Base-by-base conservation (phyloP, 2,888 invertebrate genomes). In the Archips crataeganus region DNA sequence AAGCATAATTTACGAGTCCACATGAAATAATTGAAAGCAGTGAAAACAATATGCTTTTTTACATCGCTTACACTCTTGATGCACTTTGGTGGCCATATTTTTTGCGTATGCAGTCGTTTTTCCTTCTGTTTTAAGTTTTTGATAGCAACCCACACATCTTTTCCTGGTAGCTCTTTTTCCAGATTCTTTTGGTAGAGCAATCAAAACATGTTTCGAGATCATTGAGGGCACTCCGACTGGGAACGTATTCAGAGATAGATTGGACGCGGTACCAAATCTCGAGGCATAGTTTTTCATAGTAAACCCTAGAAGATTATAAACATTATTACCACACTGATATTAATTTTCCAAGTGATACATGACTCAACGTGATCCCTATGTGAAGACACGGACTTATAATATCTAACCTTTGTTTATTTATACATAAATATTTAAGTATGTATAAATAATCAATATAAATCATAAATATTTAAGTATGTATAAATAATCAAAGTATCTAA, bases 101-200 rank as follows among this genome's bases (percentile, higher is more conserved):
- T 11, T 36, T 10, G 61, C 61, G 61, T 62, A 36, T 62, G 39
- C 62, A 13, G 62, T 62, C 42, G 62, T 15, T 32, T 62, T 62
- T 39, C 62, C 62, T 36, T 39, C 62, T 62, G 62, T 13, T 36
- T 36, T 62, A 62, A 62, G 62, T 62, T 62, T 62, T 39, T 62
- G 11, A 62, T 36, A 62, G 39, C 42, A 62, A 36, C 62, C 61
- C 61, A 61, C 61, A 61, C 61, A 61, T 61, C 61, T 61, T 61
- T 11, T 61, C 36, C 61, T 61, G 34, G 61, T 61, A 34, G 61
- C 39, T 36, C 61, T 61, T 61, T 61, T 61, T 47, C 13, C 47
- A 47, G 47, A 13, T 47, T 11, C 13, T 10, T 47, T 47, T 47
- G 47, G 47, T 47, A 47, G 4, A 47, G 47, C 47, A 47, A 11